phyloP scores from a whole-genome alignment of 2,888 invertebrate genomes.

The Ischnura elegans region DNA sequence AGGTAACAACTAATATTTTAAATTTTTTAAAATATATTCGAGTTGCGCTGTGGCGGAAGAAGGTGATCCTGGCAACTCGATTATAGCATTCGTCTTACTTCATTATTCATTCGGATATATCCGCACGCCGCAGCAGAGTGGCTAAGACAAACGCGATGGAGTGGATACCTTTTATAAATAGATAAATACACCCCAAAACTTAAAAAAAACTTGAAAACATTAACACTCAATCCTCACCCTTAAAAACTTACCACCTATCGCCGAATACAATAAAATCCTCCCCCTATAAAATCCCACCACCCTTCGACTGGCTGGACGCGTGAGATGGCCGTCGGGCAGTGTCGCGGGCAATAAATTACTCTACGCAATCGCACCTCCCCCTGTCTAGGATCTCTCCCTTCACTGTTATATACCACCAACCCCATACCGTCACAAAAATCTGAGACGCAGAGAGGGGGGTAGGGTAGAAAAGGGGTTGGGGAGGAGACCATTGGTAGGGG shows the following conservation, averaged over 20 bases:
- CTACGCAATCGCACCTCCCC: slow-evolving; percentile 3
- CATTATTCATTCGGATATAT: too few relatives aligned
- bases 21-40: too few relatives aligned
- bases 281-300: not conserved
- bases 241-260: not conserved
- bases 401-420: not conserved
- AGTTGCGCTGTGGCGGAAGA: too few relatives aligned
- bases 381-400: not conserved
- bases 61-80: too few relatives aligned
- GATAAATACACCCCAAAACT: too few relatives aligned
- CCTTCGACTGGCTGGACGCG: not conserved
- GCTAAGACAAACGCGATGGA: too few relatives aligned
- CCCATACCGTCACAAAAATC: not conserved
- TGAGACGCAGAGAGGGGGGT: not conserved
- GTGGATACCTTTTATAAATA: too few relatives aligned
- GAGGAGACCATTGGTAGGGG: not conserved
- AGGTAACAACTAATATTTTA: too few relatives aligned
- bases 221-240: not conserved
- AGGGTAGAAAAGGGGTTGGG: not conserved
- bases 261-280: not conserved
- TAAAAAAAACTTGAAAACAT: too few relatives aligned
- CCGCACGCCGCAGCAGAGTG: too few relatives aligned
- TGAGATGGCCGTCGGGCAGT: slow-evolving; percentile 18
- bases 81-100: too few relatives aligned
- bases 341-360: slow-evolving; percentile 43